phyloP scores from a whole-genome alignment of 2,113 vertebrate species.

The Cyprinus carpio region DNA sequence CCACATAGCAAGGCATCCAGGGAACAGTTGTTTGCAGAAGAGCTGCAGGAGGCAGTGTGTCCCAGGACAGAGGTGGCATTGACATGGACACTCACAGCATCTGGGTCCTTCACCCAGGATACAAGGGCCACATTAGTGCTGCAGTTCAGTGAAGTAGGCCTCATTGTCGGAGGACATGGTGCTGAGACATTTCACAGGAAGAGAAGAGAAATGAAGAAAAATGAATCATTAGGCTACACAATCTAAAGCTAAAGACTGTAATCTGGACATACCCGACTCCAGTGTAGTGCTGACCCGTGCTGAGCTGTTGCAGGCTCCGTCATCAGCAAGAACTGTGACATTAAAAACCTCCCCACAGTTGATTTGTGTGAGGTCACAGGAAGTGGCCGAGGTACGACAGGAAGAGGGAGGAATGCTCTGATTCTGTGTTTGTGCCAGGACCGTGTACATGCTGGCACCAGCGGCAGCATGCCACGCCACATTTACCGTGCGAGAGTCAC shows the following conservation, averaged over 20 bases:
- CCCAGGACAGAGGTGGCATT: constrained; percentile 61
- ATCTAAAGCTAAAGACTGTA: background rate
- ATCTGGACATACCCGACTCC: constrained; percentile 66
- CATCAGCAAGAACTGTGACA: constrained; percentile 70
- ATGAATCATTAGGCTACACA: background rate
- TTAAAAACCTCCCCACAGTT: constrained; percentile 70
- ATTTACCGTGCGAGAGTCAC: constrained; percentile 57
- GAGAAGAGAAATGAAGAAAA: background rate
- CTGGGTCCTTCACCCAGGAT: constrained; percentile 62
- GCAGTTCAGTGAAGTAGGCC: constrained; percentile 61
- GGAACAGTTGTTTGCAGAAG: constrained; percentile 63
- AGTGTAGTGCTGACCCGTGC: constrained; percentile 56
- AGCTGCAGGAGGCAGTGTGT: constrained; percentile 61
- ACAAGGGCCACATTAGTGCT: constrained; percentile 59
- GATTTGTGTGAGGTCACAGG: constrained; percentile 68
- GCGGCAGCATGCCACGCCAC: constrained; percentile 69
- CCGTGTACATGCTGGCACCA: constrained; percentile 68
- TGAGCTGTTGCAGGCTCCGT: constrained; percentile 71
- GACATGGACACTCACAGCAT: constrained; percentile 56
- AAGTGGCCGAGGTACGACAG: constrained; percentile 58
- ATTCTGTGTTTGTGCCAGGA: constrained; percentile 57
- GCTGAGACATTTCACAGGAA: constrained; percentile 54
- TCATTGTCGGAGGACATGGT: constrained; percentile 70
- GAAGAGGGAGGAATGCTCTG: constrained; percentile 18
- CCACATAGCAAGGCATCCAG: constrained; percentile 67